Base-by-base conservation (phyloP, 2,113 vertebrate genomes). In the Pyxicephalus adspersus region DNA sequence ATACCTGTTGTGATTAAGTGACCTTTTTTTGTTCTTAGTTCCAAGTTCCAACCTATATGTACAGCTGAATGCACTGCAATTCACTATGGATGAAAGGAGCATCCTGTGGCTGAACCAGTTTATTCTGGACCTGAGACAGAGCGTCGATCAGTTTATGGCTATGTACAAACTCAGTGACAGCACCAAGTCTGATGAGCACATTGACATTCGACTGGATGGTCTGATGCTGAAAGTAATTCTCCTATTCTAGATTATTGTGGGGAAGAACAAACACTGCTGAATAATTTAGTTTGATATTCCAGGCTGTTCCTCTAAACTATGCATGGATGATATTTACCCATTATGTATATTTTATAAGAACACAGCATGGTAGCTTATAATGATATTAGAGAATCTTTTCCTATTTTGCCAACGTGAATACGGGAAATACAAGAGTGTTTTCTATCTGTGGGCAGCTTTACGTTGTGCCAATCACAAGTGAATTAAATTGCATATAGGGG, bases 31-130 rank as follows among this genome's bases (percentile, higher is more conserved):
- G 19, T 86, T 67, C 57, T 61, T 89, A 99, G 97, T 98, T 89
- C 98, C 97, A 0, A 96, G 95, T 89, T 92, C 98, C 55, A 99
- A 98, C 89, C 92, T 99, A 28, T 99, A 98, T 78, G 93, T 90
- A 72, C 98, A 99, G 87, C 90, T 98, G 85, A 99, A 99, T 83
- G 98, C 98, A 31, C 94, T 99, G 67, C 98, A 99, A 86, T 93
- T 99, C 82, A 96, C 96, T 26, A 87, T 99, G 91, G 98, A 98
- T 87, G 90, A 96, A 57, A 95, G 95, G 85, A 99, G 96, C 90
- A 93, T 99, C 90, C 91, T 98, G 31, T 99, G 98, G 98, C 87
- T 99, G 85, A 98, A 98, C 89, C 96, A 98, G n/a, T 99, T 99
- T 85, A 91, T 94, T 16, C 87, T 99, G 77, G 98, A 99, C 91